A percentile compares a stretch with the other conserved stretches of the same genome.
Conservation (phyloP, 1,140 invertebrate species). For the Drosophila cardini region DNA sequence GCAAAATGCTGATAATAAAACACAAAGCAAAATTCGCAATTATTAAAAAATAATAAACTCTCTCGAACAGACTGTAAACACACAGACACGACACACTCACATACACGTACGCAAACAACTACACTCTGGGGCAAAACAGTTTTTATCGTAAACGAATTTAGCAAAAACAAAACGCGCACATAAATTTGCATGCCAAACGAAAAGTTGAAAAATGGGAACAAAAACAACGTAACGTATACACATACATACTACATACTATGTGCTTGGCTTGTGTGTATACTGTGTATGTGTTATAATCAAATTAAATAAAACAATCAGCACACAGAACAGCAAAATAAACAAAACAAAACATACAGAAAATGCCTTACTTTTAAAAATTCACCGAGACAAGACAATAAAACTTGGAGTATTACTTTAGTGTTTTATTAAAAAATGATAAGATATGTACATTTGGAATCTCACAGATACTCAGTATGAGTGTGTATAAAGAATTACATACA, state of each 20-base stretch:
- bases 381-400: background rate
- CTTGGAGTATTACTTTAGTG: background rate
- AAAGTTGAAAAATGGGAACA: constrained; percentile 46
- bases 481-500: too few relatives aligned
- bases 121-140: constrained; percentile 12
- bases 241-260: background rate
- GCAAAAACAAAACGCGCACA: constrained; percentile 35
- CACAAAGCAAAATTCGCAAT: constrained; percentile 66
- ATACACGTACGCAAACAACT: constrained; percentile 2
- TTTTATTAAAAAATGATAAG: constrained; percentile 1
- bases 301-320: constrained; percentile 25
- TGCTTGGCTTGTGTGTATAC: background rate
- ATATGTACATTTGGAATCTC: background rate
- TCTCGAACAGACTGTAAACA: background rate
- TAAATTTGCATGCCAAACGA: constrained; percentile 69
- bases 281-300: constrained; percentile 13
- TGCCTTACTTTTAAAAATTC: background rate
- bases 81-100: constrained; percentile 10
- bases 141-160: constrained; percentile 49
- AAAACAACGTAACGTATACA: constrained; percentile 44
- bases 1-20: constrained; percentile 73
- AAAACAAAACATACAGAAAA: constrained; percentile 22
- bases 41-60: constrained; percentile 73
- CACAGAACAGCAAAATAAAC: constrained; percentile 22
- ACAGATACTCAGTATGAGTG: too few relatives aligned